Percentiles rank a stretch among this genome's conserved stretches.
Conservation (phyloP, 1,140 invertebrate species). For the Dendrolimus kikuchii region DNA sequence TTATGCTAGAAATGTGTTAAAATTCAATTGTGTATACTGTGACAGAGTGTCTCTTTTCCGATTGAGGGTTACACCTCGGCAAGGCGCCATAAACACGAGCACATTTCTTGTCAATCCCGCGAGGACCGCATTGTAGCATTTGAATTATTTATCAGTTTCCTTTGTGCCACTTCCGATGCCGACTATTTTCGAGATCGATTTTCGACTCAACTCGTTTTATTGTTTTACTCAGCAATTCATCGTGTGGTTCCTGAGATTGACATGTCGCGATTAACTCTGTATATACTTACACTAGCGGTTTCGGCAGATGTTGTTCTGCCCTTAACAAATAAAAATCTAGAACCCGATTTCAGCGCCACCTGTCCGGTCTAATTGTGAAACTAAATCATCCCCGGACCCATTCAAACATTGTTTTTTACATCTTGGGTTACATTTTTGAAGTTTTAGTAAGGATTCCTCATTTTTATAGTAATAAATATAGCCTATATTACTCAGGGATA, state of each 20-base stretch:
- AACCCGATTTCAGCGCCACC: no score
- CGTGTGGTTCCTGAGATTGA: slow-evolving; percentile 17
- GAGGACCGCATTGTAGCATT: slow-evolving; percentile 56
- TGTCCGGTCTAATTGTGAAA: no score
- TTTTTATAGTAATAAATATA: no score
- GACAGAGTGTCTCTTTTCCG: slow-evolving; percentile 21
- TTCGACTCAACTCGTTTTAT: slow-evolving; percentile 31
- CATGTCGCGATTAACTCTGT: slow-evolving; percentile 20
- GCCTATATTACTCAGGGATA: no score
- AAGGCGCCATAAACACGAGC: slow-evolving; percentile 22
- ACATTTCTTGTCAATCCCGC: slow-evolving; percentile 45
- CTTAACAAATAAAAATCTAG: no score
- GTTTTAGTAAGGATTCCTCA: no score
- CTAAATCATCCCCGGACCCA: no score
- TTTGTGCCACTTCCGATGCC: slow-evolving; percentile 55
- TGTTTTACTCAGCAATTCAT: slow-evolving; percentile 22
- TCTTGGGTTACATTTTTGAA: no score
- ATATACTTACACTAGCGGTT: not conserved
- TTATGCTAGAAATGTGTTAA: no score
- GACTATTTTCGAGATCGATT: slow-evolving; percentile 39
- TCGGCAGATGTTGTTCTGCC: no score
- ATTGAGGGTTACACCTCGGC: slow-evolving; percentile 20
- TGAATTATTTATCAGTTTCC: slow-evolving; percentile 65
- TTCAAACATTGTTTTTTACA: no score
- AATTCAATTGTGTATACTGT: slow-evolving; percentile 14